Conservation (phyloP, 2,113 vertebrate species). For the Oreochromis tanganicae region DNA sequence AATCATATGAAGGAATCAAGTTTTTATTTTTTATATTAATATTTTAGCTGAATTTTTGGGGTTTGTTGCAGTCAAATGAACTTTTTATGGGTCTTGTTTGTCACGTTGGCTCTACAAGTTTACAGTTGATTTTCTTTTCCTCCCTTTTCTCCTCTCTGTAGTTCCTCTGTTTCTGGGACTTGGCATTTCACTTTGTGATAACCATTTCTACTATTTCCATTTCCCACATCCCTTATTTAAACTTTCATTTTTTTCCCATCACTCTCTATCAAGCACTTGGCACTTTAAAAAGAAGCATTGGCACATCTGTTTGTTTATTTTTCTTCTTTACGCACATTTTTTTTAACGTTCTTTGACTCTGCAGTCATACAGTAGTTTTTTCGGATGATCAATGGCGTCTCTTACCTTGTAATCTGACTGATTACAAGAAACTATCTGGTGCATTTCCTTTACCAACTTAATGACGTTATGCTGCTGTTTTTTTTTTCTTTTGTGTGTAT, state of each 20-base stretch:
- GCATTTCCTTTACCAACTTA: conserved; percentile 32
- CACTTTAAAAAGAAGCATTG: conserved; percentile 69
- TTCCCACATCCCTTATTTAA: conserved; percentile 29
- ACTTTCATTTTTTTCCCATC: neutral
- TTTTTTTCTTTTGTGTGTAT: conserved; percentile 65
- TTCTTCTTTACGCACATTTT: neutral
- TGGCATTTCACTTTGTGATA: conserved; percentile 99
- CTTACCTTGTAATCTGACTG: neutral
- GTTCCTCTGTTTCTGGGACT: conserved; percentile 91
- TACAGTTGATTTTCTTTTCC: conserved; percentile 10
- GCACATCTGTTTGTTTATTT: neutral
- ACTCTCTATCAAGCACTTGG: conserved; percentile 67
- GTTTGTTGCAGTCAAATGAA: neutral
- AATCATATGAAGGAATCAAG: neutral
- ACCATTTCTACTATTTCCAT: conserved; percentile 85
- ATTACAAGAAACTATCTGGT: conserved; percentile 18
- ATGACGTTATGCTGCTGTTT: conserved; percentile 54
- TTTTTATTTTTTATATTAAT: neutral
- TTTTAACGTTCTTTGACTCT: neutral
- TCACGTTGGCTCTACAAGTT: neutral
- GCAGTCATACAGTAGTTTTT: neutral
- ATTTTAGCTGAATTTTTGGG: neutral
- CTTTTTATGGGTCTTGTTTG: neutral
- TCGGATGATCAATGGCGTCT: neutral
- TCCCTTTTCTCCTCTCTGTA: conserved; percentile 70